Base-by-base conservation (phyloP, 1,140 invertebrate species). In the Solenopsis invicta region DNA sequence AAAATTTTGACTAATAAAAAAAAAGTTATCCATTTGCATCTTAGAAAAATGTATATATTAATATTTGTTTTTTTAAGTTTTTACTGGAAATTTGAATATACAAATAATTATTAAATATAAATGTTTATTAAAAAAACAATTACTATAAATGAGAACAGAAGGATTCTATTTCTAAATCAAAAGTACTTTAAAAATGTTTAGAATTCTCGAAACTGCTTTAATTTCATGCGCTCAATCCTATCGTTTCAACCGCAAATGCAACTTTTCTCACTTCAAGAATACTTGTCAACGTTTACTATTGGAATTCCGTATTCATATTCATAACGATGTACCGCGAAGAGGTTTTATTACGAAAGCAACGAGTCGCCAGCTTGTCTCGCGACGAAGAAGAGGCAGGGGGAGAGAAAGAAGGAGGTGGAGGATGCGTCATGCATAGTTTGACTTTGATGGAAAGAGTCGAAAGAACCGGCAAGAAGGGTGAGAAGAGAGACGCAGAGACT, bases 301-400 rank as follows among this genome's bases (percentile, higher is more conserved):
- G 18, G 8, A 29, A 54, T 82, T 82, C 24, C 34, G 78, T 64
- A 56, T 64, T 77, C 72, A 78, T 56, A 9, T 21, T 54, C 8
- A 2, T 71, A 48, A 61, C 50, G 45, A 41, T 52, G 45, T 54
- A 62, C 48, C 54, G 24, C 9, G 56, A 82, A 24, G 54, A 72
- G 52, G 59, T 87, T 75, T 56, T 66, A 85, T 85, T 85, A 92
- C 89, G 86, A 88, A 88, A 91, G 89, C 88, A 88, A 87, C 87
- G 87, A 90, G 90, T 90, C 90, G 90, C 90, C 90, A 91, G 84
- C 84, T 90, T 90, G 90, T 91, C 90, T 91, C 90, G 90, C 66
- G 52, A 61, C 66, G 71, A 87, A 67, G 61, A 85, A 75, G 75
- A 86, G 77, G 87, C 41, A 66, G 67, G 67, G 76, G 87, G 82